phyloP scores from a whole-genome alignment of 2,797 vertebrate species.

The Aplochiton taeniatus region DNA sequence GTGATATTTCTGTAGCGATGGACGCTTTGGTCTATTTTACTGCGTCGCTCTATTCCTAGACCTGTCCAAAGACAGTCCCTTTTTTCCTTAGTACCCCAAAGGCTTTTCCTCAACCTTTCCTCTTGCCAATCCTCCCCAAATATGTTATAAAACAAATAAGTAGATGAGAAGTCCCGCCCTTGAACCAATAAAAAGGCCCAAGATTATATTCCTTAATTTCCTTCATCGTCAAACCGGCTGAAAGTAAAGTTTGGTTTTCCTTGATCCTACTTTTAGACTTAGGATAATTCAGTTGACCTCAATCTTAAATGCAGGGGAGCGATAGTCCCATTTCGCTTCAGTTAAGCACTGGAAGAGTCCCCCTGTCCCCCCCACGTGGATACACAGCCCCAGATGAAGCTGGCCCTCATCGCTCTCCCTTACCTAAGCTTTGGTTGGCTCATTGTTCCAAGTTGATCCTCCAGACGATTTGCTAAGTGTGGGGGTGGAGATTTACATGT shows the following conservation, averaged over 20 bases:
- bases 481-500: background rate
- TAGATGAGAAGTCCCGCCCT: constrained; percentile 6
- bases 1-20: constrained; percentile 65
- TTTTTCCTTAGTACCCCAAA: constrained; percentile 11
- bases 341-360: background rate
- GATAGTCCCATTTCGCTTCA: background rate
- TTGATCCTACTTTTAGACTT: constrained; percentile 1
- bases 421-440: too few species aligned
- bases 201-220: background rate
- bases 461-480: background rate
- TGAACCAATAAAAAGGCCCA: too few species aligned
- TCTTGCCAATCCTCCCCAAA: background rate
- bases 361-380: too few species aligned
- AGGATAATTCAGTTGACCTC: constrained; percentile 4
- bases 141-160: background rate
- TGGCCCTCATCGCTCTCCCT: too few species aligned
- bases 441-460: too few species aligned
- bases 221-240: too few species aligned
- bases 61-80: constrained; percentile 31
- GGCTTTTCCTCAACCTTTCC: background rate
- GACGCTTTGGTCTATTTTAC: constrained; percentile 67
- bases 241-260: background rate
- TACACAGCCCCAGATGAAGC: too few species aligned
- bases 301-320: constrained; percentile 4
- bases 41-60: constrained; percentile 57